Base-by-base conservation (phyloP, 1,140 invertebrate genomes). In the Sarcophaga peregrina region DNA sequence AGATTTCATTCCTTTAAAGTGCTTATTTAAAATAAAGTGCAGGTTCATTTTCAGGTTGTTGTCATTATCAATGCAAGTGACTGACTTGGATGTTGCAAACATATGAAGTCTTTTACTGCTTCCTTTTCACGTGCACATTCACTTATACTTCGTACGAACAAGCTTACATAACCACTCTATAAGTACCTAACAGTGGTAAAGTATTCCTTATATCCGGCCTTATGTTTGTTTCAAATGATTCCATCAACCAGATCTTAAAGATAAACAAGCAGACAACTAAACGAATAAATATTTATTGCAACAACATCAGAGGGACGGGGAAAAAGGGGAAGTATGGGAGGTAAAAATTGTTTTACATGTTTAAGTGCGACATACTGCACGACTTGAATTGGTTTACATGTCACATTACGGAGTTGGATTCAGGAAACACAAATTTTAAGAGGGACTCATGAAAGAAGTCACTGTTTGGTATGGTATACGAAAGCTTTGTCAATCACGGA, bases 341-440 rank as follows among this genome's bases (percentile, higher is more conserved):
- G 13, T 58, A 58, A 58, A 37, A 58, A 58, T 15, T 3, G 54
- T 58, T 58, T 13, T 4, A 37, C 25, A 37, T 37, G 25, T 37
- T 37, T 37, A 37, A 37, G 25, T 58, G n/a, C 54, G n/a, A 58
- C 54, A 58, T n/a, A 8, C 15, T 17, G 58, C 13, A 37, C 25
- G 3, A 68, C 15, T 25, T 25, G 17, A 5, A 68, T 68, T 68
- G 11, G 11, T 15, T 68, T n/a, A 68, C 62, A 68, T 68, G 62
- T 68, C 62, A 68, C 62, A 68, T 68, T 68, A 68, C 62, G 62
- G 20, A 20, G 62, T 20, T 68, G n/a, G 1, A 37, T 68, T 68
- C 17, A 68, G 17, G 62, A 68, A 68, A 68, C 62, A 68, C 20
- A 68, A 68, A 68, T 68, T 68, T 9, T 68, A 68, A 20, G 17